Evolutionary conservation across 2,888 invertebrate genomes (phyloP).

Genomic region (Baccha elongata): DNA sequence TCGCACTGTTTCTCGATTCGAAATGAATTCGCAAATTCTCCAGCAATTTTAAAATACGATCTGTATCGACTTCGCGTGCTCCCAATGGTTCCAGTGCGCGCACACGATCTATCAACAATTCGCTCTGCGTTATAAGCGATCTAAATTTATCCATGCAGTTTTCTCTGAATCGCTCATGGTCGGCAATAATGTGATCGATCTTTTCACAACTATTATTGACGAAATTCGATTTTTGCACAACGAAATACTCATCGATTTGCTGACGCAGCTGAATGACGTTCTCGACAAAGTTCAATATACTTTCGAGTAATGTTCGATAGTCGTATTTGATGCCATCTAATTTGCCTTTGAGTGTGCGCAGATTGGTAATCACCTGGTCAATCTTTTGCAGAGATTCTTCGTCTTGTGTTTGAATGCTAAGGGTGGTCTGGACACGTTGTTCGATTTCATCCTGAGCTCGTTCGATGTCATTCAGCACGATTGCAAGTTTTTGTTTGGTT

Average conservation of each 20-base stretch:
- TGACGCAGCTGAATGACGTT: conserved; percentile 86
- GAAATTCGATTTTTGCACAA: conserved; percentile 76
- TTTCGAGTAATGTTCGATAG: conserved; percentile 88
- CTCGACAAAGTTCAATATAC: conserved; percentile 88
- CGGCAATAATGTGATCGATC: conserved; percentile 84
- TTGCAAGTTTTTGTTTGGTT: conserved; percentile 84
- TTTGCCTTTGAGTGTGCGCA: conserved; percentile 86
- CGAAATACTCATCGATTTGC: conserved; percentile 85
- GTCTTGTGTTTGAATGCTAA: conserved; percentile 86
- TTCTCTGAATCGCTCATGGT: conserved; percentile 87
- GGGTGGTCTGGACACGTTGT: conserved; percentile 86
- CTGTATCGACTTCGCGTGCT: conserved; percentile 87
- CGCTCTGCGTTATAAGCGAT: conserved; percentile 87
- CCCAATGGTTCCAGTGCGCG: conserved; percentile 87
- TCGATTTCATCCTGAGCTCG: conserved; percentile 87
- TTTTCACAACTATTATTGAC: conserved; percentile 81
- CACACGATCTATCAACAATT: conserved; percentile 87
- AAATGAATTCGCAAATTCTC: conserved; percentile 86
- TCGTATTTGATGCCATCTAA: conserved; percentile 87
- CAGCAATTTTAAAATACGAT: conserved; percentile 86
- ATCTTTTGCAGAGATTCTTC: conserved; percentile 83
- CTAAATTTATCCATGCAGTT: conserved; percentile 87
- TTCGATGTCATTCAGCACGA: conserved; percentile 85
- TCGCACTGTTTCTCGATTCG: conserved; percentile 85
- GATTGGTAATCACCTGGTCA: conserved; percentile 86